A percentile compares a stretch with the other conserved stretches of the same genome.
phyloP scores from a whole-genome alignment of 2,797 vertebrate species.

The Bryconaethiops microstoma region DNA sequence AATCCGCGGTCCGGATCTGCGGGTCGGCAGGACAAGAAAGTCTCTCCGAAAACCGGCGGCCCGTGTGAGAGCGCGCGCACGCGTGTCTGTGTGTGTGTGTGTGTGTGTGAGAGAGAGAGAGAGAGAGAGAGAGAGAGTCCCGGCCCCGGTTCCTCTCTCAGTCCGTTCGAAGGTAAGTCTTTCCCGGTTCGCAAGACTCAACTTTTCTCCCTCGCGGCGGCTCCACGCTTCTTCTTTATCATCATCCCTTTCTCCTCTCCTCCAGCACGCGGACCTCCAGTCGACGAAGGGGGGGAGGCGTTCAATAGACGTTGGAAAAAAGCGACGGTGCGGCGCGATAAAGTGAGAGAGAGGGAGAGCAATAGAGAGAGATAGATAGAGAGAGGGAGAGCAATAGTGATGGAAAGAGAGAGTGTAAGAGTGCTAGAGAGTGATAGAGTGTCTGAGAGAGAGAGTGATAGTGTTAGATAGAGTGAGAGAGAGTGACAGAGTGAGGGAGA shows the following conservation, averaged over 20 bases:
- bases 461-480: too few species aligned
- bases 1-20: conserved; percentile 5
- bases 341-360: not conserved
- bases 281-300: not conserved
- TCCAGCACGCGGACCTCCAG: conserved; percentile 47
- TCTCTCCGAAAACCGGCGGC: conserved; percentile 11
- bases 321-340: not conserved
- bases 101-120: not conserved
- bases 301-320: not conserved
- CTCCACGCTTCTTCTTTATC: conserved; percentile 57
- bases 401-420: too few species aligned
- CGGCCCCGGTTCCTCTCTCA: conserved; percentile 1
- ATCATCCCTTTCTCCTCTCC: conserved; percentile 64
- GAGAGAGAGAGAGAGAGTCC: not conserved
- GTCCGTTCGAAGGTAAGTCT: conserved; percentile 4
- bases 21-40: not conserved
- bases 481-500: too few species aligned
- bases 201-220: conserved; percentile 23
- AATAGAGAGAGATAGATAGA: too few species aligned
- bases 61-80: not conserved
- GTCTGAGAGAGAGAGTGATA: too few species aligned
- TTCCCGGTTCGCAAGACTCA: not conserved
- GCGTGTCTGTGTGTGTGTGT: not conserved
- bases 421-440: too few species aligned
- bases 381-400: too few species aligned